These are phyloP conservation scores for Pseudochirops cupreus DNA, from an alignment of 2,797 vertebrate species.

Conservation along the genomic window DNA sequence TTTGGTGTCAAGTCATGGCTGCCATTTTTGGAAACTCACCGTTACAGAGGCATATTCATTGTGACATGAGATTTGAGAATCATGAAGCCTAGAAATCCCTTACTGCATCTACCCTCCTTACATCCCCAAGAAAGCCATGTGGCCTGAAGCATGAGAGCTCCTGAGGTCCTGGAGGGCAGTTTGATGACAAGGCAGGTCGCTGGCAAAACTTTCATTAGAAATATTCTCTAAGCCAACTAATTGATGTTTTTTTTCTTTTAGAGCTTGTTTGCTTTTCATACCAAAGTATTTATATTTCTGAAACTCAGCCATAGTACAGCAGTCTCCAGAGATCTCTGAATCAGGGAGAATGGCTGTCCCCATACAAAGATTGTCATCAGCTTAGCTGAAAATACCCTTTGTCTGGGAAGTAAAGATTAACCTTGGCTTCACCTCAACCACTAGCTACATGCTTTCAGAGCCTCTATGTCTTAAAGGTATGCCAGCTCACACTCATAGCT, in stretches of 20 bases:
- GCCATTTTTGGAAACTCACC: neutral
- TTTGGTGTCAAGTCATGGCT: neutral
- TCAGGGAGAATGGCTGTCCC: neutral
- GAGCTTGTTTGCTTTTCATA: constrained; percentile 42
- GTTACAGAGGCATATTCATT: neutral
- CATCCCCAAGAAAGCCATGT: neutral
- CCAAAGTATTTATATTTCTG: constrained; percentile 6
- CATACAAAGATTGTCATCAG: neutral
- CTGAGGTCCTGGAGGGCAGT: constrained; percentile 12
- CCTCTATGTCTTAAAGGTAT: neutral
- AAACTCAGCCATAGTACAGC: constrained; percentile 16
- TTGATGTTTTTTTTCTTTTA: constrained; percentile 29
- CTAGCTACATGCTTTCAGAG: neutral
- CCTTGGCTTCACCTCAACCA: neutral
- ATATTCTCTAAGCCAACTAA: neutral
- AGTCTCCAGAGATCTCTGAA: constrained; percentile 6
- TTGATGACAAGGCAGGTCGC: constrained; percentile 14
- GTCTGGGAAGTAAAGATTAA: constrained; percentile 15
- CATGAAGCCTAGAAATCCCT: neutral
- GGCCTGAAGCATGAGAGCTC: neutral
- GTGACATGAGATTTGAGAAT: neutral
- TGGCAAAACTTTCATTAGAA: constrained; percentile 44
- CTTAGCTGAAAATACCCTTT: constrained; percentile 30
- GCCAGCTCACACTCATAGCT: constrained; percentile 26
- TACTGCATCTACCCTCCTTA: neutral